Conservation (phyloP, 2,888 invertebrate species). For the Herminia tarsipennalis region DNA sequence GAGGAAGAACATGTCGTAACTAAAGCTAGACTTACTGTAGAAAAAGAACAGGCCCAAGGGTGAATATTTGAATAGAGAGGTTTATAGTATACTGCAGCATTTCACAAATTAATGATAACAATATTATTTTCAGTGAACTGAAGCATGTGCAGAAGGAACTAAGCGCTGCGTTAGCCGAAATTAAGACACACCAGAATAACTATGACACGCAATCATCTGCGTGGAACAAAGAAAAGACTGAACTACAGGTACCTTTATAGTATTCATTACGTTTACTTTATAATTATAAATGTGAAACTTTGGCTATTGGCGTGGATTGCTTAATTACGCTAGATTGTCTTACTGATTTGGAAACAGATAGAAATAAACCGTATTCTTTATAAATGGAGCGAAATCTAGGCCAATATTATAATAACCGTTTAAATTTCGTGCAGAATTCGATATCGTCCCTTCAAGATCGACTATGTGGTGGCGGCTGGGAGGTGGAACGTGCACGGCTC, state of each 20-base stretch:
- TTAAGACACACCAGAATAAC: conserved; percentile 87
- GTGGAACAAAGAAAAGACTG: conserved; percentile 91
- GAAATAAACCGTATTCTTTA: too few relatives aligned
- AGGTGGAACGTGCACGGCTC: conserved; percentile 89
- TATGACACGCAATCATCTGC: conserved; percentile 87
- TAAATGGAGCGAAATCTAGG: too few relatives aligned
- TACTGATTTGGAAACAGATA: too few relatives aligned
- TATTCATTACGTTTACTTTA: background rate
- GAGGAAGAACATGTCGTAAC: conserved; percentile 94
- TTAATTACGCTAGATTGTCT: too few relatives aligned
- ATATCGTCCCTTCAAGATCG: conserved; percentile 80
- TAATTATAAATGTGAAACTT: too few relatives aligned
- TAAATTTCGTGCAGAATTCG: conserved; percentile 55
- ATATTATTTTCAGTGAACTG: conserved; percentile 82
- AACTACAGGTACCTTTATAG: conserved; percentile 84
- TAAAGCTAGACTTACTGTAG: conserved; percentile 92
- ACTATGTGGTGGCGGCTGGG: conserved; percentile 83
- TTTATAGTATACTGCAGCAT: background rate
- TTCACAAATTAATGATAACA: background rate
- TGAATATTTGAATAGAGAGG: conserved; percentile 48
- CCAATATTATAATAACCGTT: background rate
- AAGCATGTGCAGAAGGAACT: conserved; percentile 87
- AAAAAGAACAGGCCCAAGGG: conserved; percentile 92
- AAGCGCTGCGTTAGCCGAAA: conserved; percentile 86
- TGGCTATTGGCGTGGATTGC: too few relatives aligned